Base-by-base conservation (phyloP, 2,888 invertebrate species). In the Minunthozetes semirufus region DNA sequence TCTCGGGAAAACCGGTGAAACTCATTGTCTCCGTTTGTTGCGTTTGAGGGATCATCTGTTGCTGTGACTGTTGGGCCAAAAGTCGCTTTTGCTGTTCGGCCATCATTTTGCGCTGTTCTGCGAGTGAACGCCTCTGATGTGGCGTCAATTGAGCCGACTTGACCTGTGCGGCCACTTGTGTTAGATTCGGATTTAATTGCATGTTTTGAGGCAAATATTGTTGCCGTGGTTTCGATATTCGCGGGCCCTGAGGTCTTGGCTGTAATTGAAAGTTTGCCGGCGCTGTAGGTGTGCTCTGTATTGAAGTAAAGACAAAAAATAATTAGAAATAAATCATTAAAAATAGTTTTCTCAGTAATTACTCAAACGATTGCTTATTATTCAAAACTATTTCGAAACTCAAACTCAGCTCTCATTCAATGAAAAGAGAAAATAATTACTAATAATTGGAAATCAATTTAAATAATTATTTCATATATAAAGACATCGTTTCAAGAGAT, bases 11-110 rank as follows among this genome's bases (percentile, higher is more conserved):
- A 15, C 68, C 68, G n/a, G 22, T 19, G 81, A 81, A 78, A 80
- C 72, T 72, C n/a, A 75, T 42, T 13, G 50, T 46, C 25, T 71
- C 68, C 22, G 74, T 72, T 33, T 68, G 72, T 25, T 75, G 70
- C 42, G 78, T 77, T 56, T 77, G 77, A 50, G 77, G 75, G 33
- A 76, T 76, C 72, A 76, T 72, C 46, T 88, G 86, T 48, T 81
- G 81, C 75, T 81, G 82, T 81, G 89, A 88, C 81, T 89, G 88
- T 84, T 90, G 90, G 63, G 81, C 80, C 84, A 78, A 61, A 15
- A 78, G 75, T 46, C 79, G 75, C 61, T 78, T 78, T 59, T 79
- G 78, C 68, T 80, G 77, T 68, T 78, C 78, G 33, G 33, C 33
- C 22, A 75, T 74, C 48, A 77, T 66, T 22, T 71, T 71, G 3